Evolutionary conservation across 2,113 vertebrate species (phyloP).

Genomic region (Holacanthus passer): DNA sequence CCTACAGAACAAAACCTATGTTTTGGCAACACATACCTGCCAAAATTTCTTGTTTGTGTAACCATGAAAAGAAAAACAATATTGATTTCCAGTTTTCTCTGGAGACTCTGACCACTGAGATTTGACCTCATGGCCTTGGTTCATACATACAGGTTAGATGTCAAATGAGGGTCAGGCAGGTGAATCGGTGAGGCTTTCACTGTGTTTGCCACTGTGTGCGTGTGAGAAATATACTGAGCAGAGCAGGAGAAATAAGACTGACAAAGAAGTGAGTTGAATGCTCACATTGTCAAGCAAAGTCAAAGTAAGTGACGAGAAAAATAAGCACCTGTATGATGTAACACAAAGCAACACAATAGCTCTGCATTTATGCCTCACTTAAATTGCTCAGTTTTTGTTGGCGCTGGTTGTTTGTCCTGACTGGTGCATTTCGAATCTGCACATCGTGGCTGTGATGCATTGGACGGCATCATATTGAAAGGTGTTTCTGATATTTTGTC

Average conservation of each 20-base stretch:
- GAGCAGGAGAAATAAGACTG: neutral
- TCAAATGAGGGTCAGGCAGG: slow-evolving; percentile 11
- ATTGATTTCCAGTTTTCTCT: neutral
- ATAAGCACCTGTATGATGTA: slow-evolving; percentile 31
- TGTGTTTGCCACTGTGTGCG: neutral
- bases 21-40: neutral
- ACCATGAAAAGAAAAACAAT: neutral
- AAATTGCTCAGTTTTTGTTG: neutral
- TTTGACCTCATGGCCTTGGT: neutral
- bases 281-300: neutral
- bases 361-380: neutral
- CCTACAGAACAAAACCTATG: neutral
- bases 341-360: neutral
- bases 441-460: too few relatives aligned
- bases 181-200: neutral
- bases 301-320: neutral
- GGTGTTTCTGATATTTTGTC: neutral
- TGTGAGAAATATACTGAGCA: neutral
- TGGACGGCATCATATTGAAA: neutral
- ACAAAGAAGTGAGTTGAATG: neutral
- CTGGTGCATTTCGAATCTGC: neutral
- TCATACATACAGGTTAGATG: slow-evolving; percentile 22
- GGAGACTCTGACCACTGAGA: neutral
- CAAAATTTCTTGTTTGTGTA: neutral
- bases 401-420: neutral